phyloP scores from a whole-genome alignment of 2,113 vertebrate genomes.

The Dasyprocta punctata region DNA sequence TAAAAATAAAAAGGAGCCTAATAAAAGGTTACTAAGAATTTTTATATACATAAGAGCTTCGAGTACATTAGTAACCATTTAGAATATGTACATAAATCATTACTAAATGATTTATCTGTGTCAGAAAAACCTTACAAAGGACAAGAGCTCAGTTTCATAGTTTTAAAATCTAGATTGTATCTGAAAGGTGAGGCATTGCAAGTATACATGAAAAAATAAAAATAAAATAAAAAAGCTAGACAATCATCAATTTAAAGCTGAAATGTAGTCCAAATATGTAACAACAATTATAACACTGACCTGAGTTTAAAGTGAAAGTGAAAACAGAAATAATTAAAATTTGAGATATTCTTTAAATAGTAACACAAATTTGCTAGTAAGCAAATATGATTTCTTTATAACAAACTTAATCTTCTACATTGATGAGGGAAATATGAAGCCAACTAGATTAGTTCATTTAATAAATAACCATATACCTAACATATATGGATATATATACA shows the following conservation, averaged over 20 bases:
- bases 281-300: neutral
- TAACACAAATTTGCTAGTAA: neutral
- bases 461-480: neutral
- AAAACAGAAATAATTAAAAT: conserved; percentile 21
- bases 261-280: neutral
- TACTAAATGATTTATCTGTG: neutral
- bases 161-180: conserved; percentile 29
- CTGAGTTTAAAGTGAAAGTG: neutral
- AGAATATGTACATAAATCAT: neutral
- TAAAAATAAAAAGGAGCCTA: neutral
- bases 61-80: neutral
- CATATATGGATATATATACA: no score
- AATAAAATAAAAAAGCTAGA: neutral
- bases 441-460: neutral
- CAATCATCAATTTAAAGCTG: neutral
- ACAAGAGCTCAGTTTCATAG: neutral
- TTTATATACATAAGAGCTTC: neutral
- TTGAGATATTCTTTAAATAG: neutral
- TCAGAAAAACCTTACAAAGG: neutral
- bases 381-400: neutral
- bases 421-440: neutral
- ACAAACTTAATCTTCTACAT: neutral
- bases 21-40: neutral
- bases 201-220: neutral
- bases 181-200: neutral